Evolutionary conservation across 2,888 invertebrate genomes (phyloP).

Genomic region (Dynastes tityus): DNA sequence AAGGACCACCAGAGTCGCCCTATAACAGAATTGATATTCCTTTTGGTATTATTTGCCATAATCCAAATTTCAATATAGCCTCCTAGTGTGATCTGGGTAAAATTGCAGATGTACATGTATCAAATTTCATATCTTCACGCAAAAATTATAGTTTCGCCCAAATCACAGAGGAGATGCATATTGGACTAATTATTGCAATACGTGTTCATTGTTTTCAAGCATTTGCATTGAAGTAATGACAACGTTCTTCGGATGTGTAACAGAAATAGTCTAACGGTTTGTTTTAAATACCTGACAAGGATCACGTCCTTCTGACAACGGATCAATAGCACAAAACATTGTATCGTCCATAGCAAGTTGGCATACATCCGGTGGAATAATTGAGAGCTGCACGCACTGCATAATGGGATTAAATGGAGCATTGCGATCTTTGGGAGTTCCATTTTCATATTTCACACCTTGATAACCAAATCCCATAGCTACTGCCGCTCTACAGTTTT

Average conservation of each 20-base stretch:
- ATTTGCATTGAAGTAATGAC: too few species aligned
- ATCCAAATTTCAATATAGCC: too few species aligned
- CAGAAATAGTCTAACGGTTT: too few species aligned
- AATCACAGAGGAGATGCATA: too few species aligned
- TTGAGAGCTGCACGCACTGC: constrained; percentile 30
- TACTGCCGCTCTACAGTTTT: constrained; percentile 18
- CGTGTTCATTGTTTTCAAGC: too few species aligned
- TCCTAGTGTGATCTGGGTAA: too few species aligned
- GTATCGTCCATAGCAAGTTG: constrained; percentile 18
- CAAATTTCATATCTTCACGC: too few species aligned
- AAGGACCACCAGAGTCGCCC: constrained; percentile 35
- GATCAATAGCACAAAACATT: constrained; percentile 41
- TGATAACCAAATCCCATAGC: constrained; percentile 43
- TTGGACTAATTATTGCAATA: too few species aligned
- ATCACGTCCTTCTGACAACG: constrained; percentile 35
- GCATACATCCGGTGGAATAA: constrained; percentile 12
- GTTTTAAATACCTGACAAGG: constrained; percentile 30
- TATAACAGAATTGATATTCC: constrained; percentile 2
- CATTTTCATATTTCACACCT: constrained; percentile 33
- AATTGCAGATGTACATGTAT: too few species aligned
- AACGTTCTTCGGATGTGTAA: too few species aligned
- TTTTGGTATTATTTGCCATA: too few species aligned
- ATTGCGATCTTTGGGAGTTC: constrained; percentile 28
- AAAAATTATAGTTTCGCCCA: too few species aligned
- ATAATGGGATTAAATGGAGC: constrained; percentile 34